These are phyloP conservation scores for Drosophila neutralis DNA, from an alignment of 2,888 invertebrate species.

Conservation along the genomic window DNA sequence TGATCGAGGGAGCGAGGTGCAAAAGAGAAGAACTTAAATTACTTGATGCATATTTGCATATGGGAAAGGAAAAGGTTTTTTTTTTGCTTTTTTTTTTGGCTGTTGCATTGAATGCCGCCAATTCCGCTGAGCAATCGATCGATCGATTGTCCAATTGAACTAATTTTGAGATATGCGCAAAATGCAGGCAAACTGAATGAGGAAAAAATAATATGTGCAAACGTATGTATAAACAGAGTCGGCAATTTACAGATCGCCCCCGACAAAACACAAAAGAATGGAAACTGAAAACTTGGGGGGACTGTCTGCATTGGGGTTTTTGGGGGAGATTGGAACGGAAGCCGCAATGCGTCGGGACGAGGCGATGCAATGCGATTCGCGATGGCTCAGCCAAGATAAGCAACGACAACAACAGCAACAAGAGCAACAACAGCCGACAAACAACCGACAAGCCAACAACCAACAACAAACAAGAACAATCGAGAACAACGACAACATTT, in stretches of 20 bases:
- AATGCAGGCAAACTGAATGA: slow-evolving; percentile 45
- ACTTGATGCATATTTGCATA: slow-evolving; percentile 64
- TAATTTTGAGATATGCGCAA: slow-evolving; percentile 73
- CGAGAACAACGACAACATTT: slow-evolving; percentile 29
- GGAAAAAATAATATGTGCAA: slow-evolving; percentile 1
- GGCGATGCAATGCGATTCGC: slow-evolving; percentile 50
- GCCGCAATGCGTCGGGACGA: slow-evolving; percentile 46
- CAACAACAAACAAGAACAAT: slow-evolving; percentile 10
- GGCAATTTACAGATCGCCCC: slow-evolving; percentile 63
- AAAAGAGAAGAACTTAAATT: slow-evolving; percentile 45
- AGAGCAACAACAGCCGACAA: slow-evolving; percentile 23
- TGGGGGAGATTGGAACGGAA: slow-evolving; percentile 62
- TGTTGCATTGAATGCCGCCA: slow-evolving; percentile 60
- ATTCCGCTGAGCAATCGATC: slow-evolving; percentile 62
- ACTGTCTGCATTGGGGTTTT: slow-evolving; percentile 19
- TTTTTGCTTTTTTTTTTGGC: not conserved
- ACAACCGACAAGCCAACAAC: slow-evolving; percentile 11
- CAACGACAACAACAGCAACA: slow-evolving; percentile 25
- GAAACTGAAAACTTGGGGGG: slow-evolving; percentile 12
- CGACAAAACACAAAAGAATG: slow-evolving; percentile 40
- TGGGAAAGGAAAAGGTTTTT: slow-evolving; percentile 22
- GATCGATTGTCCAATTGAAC: slow-evolving; percentile 65
- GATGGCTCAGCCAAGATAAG: slow-evolving; percentile 60
- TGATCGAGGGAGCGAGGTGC: not conserved
- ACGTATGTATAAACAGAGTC: slow-evolving; percentile 4